Percentiles rank a stretch among this genome's conserved stretches.
Conservation (phyloP, 2,113 vertebrate genomes). For the Lagenorhynchus albirostris region DNA sequence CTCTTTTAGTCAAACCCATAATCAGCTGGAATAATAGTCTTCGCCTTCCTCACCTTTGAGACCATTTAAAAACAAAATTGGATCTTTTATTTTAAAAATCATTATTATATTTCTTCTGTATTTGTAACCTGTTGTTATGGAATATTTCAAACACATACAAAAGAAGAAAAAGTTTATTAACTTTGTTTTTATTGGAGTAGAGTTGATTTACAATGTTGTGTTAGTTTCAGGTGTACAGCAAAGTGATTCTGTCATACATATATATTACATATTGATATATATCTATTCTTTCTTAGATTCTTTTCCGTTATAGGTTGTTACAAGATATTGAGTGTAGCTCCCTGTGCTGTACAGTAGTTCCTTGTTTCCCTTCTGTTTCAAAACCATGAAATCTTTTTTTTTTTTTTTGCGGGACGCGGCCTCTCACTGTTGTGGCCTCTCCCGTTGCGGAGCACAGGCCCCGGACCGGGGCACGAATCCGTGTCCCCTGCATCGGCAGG, state of each 20-base stretch:
- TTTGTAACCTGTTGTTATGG: not conserved
- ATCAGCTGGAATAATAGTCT: not conserved
- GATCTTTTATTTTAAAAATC: not conserved
- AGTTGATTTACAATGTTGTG: not conserved
- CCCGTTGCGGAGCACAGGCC: too few relatives aligned
- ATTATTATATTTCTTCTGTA: not conserved
- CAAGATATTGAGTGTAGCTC: not conserved
- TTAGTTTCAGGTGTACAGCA: not conserved
- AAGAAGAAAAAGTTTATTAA: not conserved
- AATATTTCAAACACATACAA: not conserved
- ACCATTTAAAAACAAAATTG: not conserved
- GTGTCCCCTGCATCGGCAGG: too few relatives aligned
- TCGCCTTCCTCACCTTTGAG: not conserved
- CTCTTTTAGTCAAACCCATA: not conserved
- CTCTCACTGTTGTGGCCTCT: too few relatives aligned
- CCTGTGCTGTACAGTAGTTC: not conserved
- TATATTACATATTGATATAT: too few relatives aligned
- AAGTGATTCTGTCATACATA: not conserved
- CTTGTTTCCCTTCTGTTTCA: not conserved
- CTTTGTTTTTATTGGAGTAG: not conserved
- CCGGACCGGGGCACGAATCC: too few relatives aligned
- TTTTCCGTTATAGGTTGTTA: not conserved
- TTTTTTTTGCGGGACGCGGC: too few relatives aligned
- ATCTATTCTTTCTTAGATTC: not conserved
- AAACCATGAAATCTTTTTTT: not conserved